These are phyloP conservation scores for Chiloscyllium punctatum DNA, from an alignment of 2,797 vertebrate genomes.

Conservation along the genomic window DNA sequence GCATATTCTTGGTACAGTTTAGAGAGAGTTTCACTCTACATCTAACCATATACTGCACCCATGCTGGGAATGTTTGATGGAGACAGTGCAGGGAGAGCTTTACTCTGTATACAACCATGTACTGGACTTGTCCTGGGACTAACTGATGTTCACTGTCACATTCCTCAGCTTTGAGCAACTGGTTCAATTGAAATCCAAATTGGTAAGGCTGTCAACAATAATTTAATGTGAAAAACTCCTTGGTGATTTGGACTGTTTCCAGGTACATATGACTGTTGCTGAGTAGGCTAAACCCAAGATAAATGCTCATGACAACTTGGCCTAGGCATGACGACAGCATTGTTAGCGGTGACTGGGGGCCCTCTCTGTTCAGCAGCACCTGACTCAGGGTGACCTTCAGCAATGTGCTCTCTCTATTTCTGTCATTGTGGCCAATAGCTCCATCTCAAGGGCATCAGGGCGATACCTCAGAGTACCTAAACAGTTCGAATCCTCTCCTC, in stretches of 20 bases:
- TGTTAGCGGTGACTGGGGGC: neutral
- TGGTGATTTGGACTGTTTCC: neutral
- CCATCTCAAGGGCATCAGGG: neutral
- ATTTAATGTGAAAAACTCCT: neutral
- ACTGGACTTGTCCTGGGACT: neutral
- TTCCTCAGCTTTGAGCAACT: neutral
- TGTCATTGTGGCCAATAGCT: neutral
- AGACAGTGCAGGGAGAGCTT: neutral
- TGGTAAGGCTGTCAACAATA: neutral
- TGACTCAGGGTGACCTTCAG: no score
- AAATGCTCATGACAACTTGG: neutral
- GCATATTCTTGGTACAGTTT: neutral
- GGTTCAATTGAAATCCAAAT: neutral
- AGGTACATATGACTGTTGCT: neutral
- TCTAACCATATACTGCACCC: neutral
- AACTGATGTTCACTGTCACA: neutral
- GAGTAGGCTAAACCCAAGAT: neutral
- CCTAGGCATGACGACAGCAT: no score
- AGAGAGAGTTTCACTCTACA: neutral
- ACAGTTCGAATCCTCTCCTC: neutral
- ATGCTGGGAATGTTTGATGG: neutral
- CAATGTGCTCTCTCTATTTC: neutral
- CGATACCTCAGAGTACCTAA: neutral
- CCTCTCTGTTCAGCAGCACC: neutral
- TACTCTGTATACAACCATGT: neutral